Evolutionary conservation across 2,797 vertebrate species (phyloP).

Genomic region (Gymnoscopelus microlampas): DNA sequence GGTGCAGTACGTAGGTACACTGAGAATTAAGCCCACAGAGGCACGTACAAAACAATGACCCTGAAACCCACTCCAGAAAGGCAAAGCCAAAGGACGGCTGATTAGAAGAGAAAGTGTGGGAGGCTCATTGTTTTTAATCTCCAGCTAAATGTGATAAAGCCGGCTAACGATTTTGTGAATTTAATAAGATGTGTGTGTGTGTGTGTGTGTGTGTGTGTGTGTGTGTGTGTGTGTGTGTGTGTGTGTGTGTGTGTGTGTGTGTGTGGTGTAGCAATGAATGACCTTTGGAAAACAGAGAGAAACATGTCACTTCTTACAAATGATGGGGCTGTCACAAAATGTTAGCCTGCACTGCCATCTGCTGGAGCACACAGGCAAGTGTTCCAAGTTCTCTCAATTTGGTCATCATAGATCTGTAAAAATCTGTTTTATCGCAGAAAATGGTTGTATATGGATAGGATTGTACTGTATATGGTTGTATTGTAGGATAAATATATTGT

Average conservation of each 20-base stretch:
- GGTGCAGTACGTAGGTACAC: too few species aligned
- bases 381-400: neutral
- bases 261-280: conserved; percentile 7
- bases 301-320: neutral
- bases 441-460: too few species aligned
- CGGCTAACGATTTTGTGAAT: conserved; percentile 22
- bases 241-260: too few species aligned
- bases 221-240: too few species aligned
- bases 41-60: too few species aligned
- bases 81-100: conserved; percentile 2
- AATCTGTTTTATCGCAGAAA: too few species aligned
- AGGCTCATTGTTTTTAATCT: conserved; percentile 27
- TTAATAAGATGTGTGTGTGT: conserved; percentile 5
- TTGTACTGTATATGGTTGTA: too few species aligned
- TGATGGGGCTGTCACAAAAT: neutral
- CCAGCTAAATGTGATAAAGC: conserved; percentile 12
- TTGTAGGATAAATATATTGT: too few species aligned
- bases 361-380: conserved; percentile 22
- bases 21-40: too few species aligned
- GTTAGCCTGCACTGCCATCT: conserved; percentile 67
- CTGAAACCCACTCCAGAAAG: too few species aligned
- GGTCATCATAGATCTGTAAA: neutral
- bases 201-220: too few species aligned
- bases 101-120: conserved; percentile 26
- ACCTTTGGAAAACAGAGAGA: conserved; percentile 33